Base-by-base conservation (phyloP, 2,888 invertebrate genomes). In the Monoplex corrugatus region DNA sequence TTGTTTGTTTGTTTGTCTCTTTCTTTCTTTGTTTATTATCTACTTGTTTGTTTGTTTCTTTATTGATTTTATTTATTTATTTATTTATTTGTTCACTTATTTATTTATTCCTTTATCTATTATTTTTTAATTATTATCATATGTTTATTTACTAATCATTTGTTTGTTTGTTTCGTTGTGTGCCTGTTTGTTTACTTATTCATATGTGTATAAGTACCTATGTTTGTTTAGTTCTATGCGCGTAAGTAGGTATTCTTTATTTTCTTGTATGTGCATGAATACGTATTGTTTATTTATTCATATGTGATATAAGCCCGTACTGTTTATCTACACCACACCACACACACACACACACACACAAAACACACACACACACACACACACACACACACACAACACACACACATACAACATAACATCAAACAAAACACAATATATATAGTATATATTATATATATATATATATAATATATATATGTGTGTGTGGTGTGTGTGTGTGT, bases 341-440 rank as follows among this genome's bases (percentile, higher is more conserved):
- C 28, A 50, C 68, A 68, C 68, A 68, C 68, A 68, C 68, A 68
- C 68, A 68, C 68, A 68, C 68, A 68, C 68, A 68, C 68, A 68
- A 68, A 28, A n/a, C 68, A 68, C 68, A n/a, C 68, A 68, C 68
- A 68, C 68, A 68, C 68, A 68, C 68, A 68, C 68, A 68, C 68
- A 68, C 32, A 84, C 50, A 45, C 40, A 45, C 84, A 84, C 50
- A 45, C 84, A 84, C 40, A 43, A 45, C 43, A 45, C 43, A 45
- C 43, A 45, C 68, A 68, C 68, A 68, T 32, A 68, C 68, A 68
- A 23, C 1, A 3, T 16, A 3, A 63, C 63, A 16, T 3, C 63
- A 16, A 63, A 63, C 16, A 63, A 23, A 8, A 63, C 63, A 63
- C 13, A 63, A 3, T 23, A 3, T 23, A 16, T 63, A 68, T 68